Conservation (phyloP, 2,888 invertebrate genomes). For the Pristionchus fissidentatus region DNA sequence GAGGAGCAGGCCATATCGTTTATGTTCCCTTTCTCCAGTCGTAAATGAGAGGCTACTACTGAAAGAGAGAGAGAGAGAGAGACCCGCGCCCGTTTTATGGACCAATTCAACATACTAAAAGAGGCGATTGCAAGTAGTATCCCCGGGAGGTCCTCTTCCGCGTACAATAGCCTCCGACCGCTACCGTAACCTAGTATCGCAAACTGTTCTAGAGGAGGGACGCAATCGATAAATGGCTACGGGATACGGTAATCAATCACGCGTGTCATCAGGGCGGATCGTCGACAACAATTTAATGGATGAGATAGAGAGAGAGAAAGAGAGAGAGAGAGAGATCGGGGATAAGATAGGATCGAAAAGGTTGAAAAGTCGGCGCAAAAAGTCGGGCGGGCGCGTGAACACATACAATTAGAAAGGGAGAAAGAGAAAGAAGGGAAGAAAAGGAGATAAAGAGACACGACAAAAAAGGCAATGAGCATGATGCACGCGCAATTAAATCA, state of each 20-base stretch:
- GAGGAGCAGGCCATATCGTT: no score
- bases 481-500: no score
- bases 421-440: not conserved
- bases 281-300: not conserved
- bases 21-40: not conserved
- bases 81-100: slow-evolving; percentile 28
- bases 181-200: not conserved
- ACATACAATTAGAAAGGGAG: not conserved
- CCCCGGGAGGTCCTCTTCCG: not conserved
- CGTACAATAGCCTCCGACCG: no score
- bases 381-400: not conserved
- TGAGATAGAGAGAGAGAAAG: not conserved
- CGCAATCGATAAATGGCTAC: not conserved
- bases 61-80: no score
- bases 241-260: not conserved
- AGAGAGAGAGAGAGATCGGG: not conserved
- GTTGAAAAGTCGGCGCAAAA: not conserved
- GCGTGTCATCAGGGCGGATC: not conserved
- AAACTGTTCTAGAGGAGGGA: not conserved
- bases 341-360: not conserved
- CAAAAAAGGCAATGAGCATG: not conserved
- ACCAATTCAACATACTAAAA: slow-evolving; percentile 16
- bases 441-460: not conserved
- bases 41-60: no score
- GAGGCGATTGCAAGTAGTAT: not conserved